phyloP scores from a whole-genome alignment of 1,140 invertebrate species.

The Trachelipus rathkii region DNA sequence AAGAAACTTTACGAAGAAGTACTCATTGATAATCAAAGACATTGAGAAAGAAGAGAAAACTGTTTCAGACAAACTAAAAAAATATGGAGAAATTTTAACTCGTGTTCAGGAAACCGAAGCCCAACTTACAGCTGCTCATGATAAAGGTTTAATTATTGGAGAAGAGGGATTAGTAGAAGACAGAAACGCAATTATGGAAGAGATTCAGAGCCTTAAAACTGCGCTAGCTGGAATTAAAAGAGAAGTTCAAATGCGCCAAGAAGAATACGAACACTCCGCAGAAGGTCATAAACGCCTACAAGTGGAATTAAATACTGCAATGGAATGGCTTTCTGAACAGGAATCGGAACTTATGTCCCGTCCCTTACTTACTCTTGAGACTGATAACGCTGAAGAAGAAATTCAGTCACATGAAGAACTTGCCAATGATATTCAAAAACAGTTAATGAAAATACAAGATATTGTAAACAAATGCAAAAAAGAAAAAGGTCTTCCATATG shows the following conservation, averaged over 20 bases:
- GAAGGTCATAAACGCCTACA: constrained; percentile 74
- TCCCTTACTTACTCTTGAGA: constrained; percentile 67
- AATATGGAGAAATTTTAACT: constrained; percentile 68
- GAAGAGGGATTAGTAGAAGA: constrained; percentile 79
- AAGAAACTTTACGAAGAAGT: constrained; percentile 77
- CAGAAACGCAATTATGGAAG: constrained; percentile 78
- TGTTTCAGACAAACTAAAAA: constrained; percentile 79
- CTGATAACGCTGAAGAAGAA: constrained; percentile 65
- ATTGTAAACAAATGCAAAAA: constrained; percentile 36
- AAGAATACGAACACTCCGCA: constrained; percentile 79
- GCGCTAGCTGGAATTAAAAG: constrained; percentile 72
- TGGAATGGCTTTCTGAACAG: constrained; percentile 79
- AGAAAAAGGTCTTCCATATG: constrained; percentile 41
- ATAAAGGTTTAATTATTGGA: constrained; percentile 87
- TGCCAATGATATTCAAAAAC: constrained; percentile 39
- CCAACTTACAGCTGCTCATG: constrained; percentile 73
- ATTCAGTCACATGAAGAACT: constrained; percentile 67
- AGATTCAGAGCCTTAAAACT: constrained; percentile 79
- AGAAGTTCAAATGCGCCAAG: constrained; percentile 74
- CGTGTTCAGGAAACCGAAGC: constrained; percentile 75
- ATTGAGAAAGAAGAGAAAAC: constrained; percentile 75
- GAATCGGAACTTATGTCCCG: constrained; percentile 75
- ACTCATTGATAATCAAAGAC: constrained; percentile 75
- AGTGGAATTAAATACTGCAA: constrained; percentile 68
- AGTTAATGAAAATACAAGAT: constrained; percentile 38